Base-by-base conservation (phyloP, 2,888 invertebrate species). In the Carcina quercana region DNA sequence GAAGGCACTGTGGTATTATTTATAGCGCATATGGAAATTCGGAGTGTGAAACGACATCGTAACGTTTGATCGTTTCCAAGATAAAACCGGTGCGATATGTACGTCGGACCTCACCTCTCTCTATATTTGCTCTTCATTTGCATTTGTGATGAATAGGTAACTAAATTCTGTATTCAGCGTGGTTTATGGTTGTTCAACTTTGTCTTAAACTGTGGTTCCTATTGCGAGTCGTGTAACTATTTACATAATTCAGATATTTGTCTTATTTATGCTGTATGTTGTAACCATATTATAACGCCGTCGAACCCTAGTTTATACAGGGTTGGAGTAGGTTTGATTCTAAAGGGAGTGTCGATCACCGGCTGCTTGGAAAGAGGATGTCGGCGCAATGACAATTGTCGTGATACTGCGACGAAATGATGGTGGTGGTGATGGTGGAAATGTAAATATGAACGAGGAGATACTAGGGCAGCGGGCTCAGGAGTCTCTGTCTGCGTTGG, bases 91-190 rank as follows among this genome's bases (percentile, higher is more conserved):
- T 42, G 37, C 53, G 50, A 57, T 48, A 52, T 53, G 52, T 49
- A 53, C 57, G 47, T 64, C 63, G 59, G 58, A 53, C n/a, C n/a
- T n/a, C 66, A 53, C 68, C 66, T 44, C 59, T 59, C 62, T 58
- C 57, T 64, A 63, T 74, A 70, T 74, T 75, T 73, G 62, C 58
- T 60, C 71, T 65, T 56, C 61, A 71, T 75, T 72, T 70, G 64
- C 70, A 66, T 67, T 56, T 49, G 50, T 63, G 64, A 68, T 70
- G 61, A 68, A 65, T 67, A 59, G 62, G 56, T 59, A 49, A 57
- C 14, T 26, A n/a, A 10, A 12, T 26, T 26, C 14, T 22, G 26
- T 26, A 20, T 20, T n/a, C 8, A 20, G 8, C 10, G 8, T 20
- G 10, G 20, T 20, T 20, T 20, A 10, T 20, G 20, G 3, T 20